Evolutionary conservation across 2,797 vertebrate genomes (phyloP), one percentile per base, ranked within the genome.

Genomic region (Botia kubotai): DNA sequence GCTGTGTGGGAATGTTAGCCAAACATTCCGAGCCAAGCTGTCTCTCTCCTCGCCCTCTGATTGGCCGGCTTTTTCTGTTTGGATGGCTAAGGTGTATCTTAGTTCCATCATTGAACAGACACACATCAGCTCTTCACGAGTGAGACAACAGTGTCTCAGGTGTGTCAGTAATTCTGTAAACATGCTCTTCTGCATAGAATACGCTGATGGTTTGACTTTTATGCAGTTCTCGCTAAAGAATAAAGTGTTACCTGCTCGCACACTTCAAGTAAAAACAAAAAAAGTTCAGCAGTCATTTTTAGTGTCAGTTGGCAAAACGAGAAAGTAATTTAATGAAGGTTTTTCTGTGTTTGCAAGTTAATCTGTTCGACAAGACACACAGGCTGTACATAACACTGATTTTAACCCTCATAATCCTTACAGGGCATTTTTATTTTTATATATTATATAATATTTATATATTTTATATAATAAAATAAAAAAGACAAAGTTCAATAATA

Each of bases 1-100:
- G 57, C 46, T 43, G 62, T 79, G 67, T 69, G 53, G 55, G 43
- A 77, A 82, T 72, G 69, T 72, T 68, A n/a, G 70, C 63, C 81
- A 74, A 74, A 60, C 48, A 52, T 26, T 79, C 29, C 43, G 39
- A 69, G 71, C 70, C 52, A 68, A 83, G 55, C 63, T 16, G 33
- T 26, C 63, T 74, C 53, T 77, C 58, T 76, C 67, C 39, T 52
- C 53, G 39, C 29, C 23, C 52, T 60, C 33, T 48, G 21, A 36
- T 55, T 29, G 36, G 6, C 60, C 19, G 33, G 16, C 21, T 66
- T 75, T 81, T 68, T 33, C 6, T 65, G 12, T 46, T 29, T 43
- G 43, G 58, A 43, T 17, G 52, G 23, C 71, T 3, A 6, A 65
- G 58, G 7, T 77, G 23, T 17, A 36, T 68, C 50, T 77, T 8